Base-by-base conservation (phyloP, 2,888 invertebrate species). In the Gnatocerus cornutus region DNA sequence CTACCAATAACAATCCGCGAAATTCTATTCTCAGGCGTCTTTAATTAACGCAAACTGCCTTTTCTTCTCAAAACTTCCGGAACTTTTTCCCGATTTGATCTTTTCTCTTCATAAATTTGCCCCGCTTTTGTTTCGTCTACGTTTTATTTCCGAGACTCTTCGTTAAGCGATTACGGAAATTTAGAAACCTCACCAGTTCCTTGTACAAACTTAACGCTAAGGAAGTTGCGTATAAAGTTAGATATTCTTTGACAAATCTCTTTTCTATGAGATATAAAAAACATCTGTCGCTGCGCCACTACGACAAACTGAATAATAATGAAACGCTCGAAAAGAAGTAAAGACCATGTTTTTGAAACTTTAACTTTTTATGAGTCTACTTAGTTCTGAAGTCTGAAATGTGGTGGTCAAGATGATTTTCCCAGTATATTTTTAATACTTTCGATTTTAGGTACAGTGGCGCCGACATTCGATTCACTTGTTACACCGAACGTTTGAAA, bases 271-370 rank as follows among this genome's bases (percentile, higher is more conserved):
- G 56, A 56, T 43, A 56, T 56, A 39, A 56, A 43, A 56, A 56
- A 56, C 56, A 56, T 56, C 56, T 56, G 56, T 56, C 56, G 56
- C 56, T 9, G 43, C 56, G 14, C 56, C 39, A 56, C 56, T 56
- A 56, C 56, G 56, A 56, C 56, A 56, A 56, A 56, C 56, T 56
- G 56, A 56, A 56, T 56, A 56, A 56, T 43, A 56, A 56, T 56
- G 55, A 37, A 14, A 33, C 13, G 16, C n/a, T 2, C 46, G 5
- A 16, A 27, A 46, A n/a, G n/a, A 14, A 43, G 43, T 8, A 48
- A 29, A 50, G 30, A 8, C 27, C 10, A 29, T 50, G 50, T 50
- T 50, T 46, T 30, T 29, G n/a, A 10, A 50, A 50, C 46, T 46
- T 46, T 16, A 46, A 46, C 4, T 16, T 16, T 46, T 46, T 46